Percentiles rank a stretch among this genome's conserved stretches.
Conservation (phyloP, 2,113 vertebrate species). For the Hiodon tergisus region DNA sequence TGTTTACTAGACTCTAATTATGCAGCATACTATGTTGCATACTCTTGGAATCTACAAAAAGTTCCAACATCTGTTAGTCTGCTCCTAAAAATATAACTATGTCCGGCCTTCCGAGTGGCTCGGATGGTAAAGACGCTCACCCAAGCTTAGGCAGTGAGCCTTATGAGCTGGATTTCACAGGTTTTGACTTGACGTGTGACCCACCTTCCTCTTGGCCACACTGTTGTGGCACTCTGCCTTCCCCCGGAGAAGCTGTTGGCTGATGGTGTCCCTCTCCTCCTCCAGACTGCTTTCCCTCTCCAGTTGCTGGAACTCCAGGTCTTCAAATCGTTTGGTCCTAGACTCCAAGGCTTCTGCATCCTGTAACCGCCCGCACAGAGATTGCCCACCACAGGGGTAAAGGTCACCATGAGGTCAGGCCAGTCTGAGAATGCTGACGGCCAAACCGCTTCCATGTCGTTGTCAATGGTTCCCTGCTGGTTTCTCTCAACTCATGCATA, state of each 20-base stretch:
- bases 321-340: conserved; percentile 85
- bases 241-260: conserved; percentile 82
- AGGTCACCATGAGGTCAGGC: neutral
- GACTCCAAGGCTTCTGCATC: conserved; percentile 82
- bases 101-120: too few species aligned
- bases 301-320: conserved; percentile 96
- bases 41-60: too few species aligned
- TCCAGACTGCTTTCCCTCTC: conserved; percentile 88
- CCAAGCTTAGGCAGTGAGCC: too few species aligned
- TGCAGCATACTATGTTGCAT: too few species aligned
- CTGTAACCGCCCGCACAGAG: conserved; percentile 47
- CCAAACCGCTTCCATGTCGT: neutral
- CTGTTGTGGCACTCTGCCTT: conserved; percentile 71
- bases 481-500: neutral
- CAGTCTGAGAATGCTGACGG: neutral
- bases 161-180: too few species aligned
- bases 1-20: too few species aligned
- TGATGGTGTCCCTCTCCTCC: conserved; percentile 79
- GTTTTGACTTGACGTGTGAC: neutral
- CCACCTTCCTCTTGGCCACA: conserved; percentile 78
- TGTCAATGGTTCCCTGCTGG: neutral
- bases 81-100: too few species aligned
- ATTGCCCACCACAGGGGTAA: neutral
- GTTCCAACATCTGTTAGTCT: too few species aligned
- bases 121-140: too few species aligned